phyloP scores from a whole-genome alignment of 1,140 invertebrate genomes.

The Drosophila asahinai region DNA sequence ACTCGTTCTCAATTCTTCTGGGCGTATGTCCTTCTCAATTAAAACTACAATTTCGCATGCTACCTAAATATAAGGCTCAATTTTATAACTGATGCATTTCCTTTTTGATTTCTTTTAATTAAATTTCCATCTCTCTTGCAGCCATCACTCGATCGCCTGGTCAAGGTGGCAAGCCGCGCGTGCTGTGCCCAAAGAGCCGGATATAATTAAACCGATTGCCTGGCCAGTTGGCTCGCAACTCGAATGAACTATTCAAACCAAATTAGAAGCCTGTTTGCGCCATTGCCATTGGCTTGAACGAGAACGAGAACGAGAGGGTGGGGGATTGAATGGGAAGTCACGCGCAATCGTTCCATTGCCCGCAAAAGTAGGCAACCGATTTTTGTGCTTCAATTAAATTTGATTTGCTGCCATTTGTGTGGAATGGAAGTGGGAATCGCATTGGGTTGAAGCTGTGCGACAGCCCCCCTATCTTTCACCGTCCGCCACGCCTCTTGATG shows the following conservation, averaged over 20 bases:
- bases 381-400: constrained; percentile 75
- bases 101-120: too few species aligned
- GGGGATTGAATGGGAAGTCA: constrained; percentile 14
- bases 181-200: background rate
- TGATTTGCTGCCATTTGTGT: constrained; percentile 68
- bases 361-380: constrained; percentile 56
- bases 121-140: too few species aligned
- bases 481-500: constrained; percentile 1
- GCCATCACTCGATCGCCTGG: background rate
- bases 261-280: constrained; percentile 43
- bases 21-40: too few species aligned
- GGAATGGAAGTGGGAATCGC: background rate
- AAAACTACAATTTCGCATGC: too few species aligned
- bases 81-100: too few species aligned
- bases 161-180: constrained; percentile 2
- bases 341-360: constrained; percentile 40
- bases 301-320: background rate
- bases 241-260: constrained; percentile 61
- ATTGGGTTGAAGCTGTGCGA: constrained; percentile 36
- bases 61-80: too few species aligned
- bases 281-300: constrained; percentile 21
- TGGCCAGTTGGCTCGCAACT: constrained; percentile 16
- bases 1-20: too few species aligned
- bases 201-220: constrained; percentile 29
- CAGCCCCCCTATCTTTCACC: constrained; percentile 28